Base-by-base conservation (phyloP, 1,140 invertebrate species). In the Anthonomus grandis region DNA sequence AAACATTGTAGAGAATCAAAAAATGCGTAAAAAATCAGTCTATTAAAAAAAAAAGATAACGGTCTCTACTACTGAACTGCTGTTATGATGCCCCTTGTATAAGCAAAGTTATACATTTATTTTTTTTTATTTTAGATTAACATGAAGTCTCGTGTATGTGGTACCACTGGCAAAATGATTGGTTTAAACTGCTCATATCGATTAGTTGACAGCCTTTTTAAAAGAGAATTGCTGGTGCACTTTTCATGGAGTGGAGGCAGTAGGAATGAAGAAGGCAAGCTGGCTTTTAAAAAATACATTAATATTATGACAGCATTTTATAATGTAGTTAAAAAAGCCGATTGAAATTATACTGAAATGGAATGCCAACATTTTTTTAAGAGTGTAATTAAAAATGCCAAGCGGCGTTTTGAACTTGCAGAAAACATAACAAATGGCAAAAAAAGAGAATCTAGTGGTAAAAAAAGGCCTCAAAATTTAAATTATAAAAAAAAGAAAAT, bases 401-500 rank as follows among this genome's bases (percentile, higher is more conserved):
- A 13, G 37, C 12, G 37, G 37, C 37, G 37, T 8, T 38, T 38
- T 38, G 37, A 38, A 38, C 17, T 38, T 10, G 37, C 37, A 13
- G 37, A 38, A 38, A 38, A 38, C 37, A 38, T 5, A 10, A 38
- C 6, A n/a, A n/a, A n/a, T n/a, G 6, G 17, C 12, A 38, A 38
- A 38, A 38, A 15, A 8, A 38, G 37, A 13, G 13, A 10, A n/a
- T 38, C 37, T 38, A 38, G 37, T 38, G 37, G 37, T 15, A 38
- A 38, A 38, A 38, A 38, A 13, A 38, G 37, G 37, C 37, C 37
- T n/a, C 37, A 38, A n/a, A 38, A 38, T 15, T 38, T 38, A 13
- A 38, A 38, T 38, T 38, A 38, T 13, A 38, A 38, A 38, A 38
- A n/a, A 38, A 38, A 38, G 37, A 38, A 13, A 13, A n/a, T 38